These are phyloP conservation scores for Nomada hirtipes DNA, from an alignment of 2,888 invertebrate genomes.

Conservation along the genomic window DNA sequence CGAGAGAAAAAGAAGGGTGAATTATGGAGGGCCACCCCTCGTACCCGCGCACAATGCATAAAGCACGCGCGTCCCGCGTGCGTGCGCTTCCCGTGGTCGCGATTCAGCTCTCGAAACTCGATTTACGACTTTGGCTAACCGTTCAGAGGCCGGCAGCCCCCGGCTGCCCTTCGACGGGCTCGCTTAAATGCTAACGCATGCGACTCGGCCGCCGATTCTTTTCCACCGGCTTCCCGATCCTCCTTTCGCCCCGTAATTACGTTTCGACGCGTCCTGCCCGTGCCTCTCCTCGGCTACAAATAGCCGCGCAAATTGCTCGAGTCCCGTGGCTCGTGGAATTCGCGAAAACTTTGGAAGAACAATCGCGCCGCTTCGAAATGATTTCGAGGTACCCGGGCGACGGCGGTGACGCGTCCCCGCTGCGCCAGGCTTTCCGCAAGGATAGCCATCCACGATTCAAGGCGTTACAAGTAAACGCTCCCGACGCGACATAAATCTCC, in stretches of 20 bases:
- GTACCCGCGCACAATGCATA: slow-evolving; percentile 53
- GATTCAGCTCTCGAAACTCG: slow-evolving; percentile 66
- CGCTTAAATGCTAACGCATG: slow-evolving; percentile 39
- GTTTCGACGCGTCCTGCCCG: not conserved
- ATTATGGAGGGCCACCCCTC: slow-evolving; percentile 61
- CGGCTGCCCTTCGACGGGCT: slow-evolving; percentile 17
- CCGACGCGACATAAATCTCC: slow-evolving; percentile 78
- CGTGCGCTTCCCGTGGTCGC: slow-evolving; percentile 44
- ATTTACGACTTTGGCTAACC: slow-evolving; percentile 66
- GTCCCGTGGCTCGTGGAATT: too few relatives aligned
- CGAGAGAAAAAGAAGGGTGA: slow-evolving; percentile 43
- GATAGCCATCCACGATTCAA: slow-evolving; percentile 79
- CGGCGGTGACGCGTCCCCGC: too few relatives aligned
- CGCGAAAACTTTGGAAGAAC: too few relatives aligned
- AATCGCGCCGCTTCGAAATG: too few relatives aligned
- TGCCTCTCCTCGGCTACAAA: slow-evolving; percentile 8
- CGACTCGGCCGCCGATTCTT: slow-evolving; percentile 23
- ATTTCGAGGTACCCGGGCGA: too few relatives aligned
- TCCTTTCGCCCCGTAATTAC: slow-evolving; percentile 31
- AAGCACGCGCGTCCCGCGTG: slow-evolving; percentile 44
- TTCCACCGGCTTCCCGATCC: slow-evolving; percentile 20
- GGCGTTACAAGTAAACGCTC: slow-evolving; percentile 79
- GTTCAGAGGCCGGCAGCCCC: slow-evolving; percentile 47
- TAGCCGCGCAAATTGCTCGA: slow-evolving; percentile 16
- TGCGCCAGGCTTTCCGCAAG: slow-evolving; percentile 66